phyloP scores from a whole-genome alignment of 2,113 vertebrate genomes.

The Hylia prasina region DNA sequence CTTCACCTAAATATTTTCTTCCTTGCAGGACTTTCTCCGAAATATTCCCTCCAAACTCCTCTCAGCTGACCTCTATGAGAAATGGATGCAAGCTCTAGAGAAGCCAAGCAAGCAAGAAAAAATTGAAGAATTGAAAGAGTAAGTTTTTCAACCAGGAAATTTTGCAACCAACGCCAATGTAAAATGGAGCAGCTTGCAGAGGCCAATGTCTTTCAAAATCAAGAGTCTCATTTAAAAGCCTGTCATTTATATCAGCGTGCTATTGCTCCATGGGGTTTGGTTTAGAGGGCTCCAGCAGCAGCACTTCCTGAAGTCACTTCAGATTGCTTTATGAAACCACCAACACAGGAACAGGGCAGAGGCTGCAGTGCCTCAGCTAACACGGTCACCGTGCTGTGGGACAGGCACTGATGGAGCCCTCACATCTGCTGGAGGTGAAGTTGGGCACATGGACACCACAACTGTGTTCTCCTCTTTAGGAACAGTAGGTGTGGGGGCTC shows the following conservation, averaged over 20 bases:
- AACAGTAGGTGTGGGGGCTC: background rate
- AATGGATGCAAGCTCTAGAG: constrained; percentile 85
- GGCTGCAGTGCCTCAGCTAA: background rate
- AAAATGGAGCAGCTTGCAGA: background rate
- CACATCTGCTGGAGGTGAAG: background rate
- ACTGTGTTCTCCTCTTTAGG: fast-evolving
- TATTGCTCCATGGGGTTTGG: background rate
- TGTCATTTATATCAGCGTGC: background rate
- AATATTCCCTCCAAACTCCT: constrained; percentile 89
- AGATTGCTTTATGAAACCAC: background rate
- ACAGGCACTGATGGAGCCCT: background rate
- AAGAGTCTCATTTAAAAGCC: background rate
- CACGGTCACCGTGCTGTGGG: fast-evolving
- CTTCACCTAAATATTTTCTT: background rate
- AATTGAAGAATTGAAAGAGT: constrained; percentile 80
- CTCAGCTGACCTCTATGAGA: constrained; percentile 77
- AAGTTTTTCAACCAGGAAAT: constrained; percentile 72
- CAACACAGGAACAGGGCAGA: background rate
- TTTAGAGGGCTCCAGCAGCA: background rate
- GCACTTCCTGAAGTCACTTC: background rate
- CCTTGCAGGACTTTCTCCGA: constrained; percentile 86
- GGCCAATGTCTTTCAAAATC: fast-evolving
- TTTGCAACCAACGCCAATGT: background rate
- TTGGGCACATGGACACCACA: fast-evolving
- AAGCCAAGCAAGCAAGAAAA: constrained; percentile 68